Base-by-base conservation (phyloP, 1,140 invertebrate species). In the Platyscapa corneri region DNA sequence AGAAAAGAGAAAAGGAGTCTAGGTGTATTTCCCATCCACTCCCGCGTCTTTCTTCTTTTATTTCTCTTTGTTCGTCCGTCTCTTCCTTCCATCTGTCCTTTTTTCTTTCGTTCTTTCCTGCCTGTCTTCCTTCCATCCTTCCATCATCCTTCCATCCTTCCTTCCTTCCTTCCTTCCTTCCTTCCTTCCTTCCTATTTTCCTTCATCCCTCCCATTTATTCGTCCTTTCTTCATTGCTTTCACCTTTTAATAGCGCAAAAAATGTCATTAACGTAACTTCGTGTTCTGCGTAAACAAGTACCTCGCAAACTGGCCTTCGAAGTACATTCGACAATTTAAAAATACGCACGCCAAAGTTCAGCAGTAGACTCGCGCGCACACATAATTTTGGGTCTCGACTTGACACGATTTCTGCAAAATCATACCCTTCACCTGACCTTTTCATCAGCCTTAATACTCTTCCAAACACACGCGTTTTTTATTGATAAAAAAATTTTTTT, bases 251-350 rank as follows among this genome's bases (percentile, higher is more conserved):
- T 74, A 7, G 34, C 53, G 42, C 72, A 56, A 79, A 74, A 79
- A 86, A 53, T 49, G 64, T 86, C 85, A 81, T 83, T 86, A 82
- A 86, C 85, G 80, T 74, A 65, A 64, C 30, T 56, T 32, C 56
- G 82, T 86, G 79, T 82, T 86, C 76, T 79, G 79, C 85, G 12
- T 80, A 64, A 76, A 42, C 12, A 42, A 80, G 27, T 53, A 70
- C 64, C 30, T 75, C 46, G 80, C 80, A 0, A 6, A 72, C 67
- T 42, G 49, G 27, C 37, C 37, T 39, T 53, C 49, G n/a, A 14
- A 82, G 23, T 74, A 32, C 70, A 32, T 65, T 82, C 81, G 42
- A 82, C 46, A 53, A 37, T 67, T 82, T 72, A 53, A 82, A 49
- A 82, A 46, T 65, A 34, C 39, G 39, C 78, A 46, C 37, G 70